Evolutionary conservation across 2,888 invertebrate genomes (phyloP), one percentile per base, ranked within the genome.

Genomic region (Pterostichus madidus): DNA sequence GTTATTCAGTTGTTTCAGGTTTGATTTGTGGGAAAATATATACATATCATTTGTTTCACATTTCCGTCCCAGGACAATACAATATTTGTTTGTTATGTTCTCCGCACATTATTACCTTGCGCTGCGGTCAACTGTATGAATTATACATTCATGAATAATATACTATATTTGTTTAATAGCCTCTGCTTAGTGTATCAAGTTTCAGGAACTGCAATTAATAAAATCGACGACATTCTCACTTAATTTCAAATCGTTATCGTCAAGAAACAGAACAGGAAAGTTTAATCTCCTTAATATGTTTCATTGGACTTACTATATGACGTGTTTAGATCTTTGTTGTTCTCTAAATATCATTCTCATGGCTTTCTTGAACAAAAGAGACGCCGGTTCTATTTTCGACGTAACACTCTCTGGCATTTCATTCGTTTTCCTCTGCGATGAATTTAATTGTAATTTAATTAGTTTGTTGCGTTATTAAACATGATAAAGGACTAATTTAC

Each of bases 41-140:
- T 35, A 31, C 64, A 64, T 64, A 24, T 59, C 31, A 59, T 59
- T 64, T 64, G 64, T 32, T 35, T 64, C 64, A 64, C 35, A 64
- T 64, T 61, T 61, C 61, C 61, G 31, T 61, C 64, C 64, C 35
- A 31, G 32, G 64, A 64, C 64, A 64, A 64, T 64, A 35, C 64
- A 11, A 61, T 32, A 32, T 61, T 32, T 61, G 61, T 61, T 49
- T 49, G 49, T 49, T 49, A 10, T 49, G 49, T 49, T 11, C 49
- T 49, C 49, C 13, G 13, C n/a, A 49, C 49, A 13, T 49, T 49
- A 49, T 49, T 49, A 49, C 39, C 32, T n/a, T 61, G 31, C 32
- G 8, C 35, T n/a, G 64, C 64, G 64, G 32, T 64, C 64, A 64
- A 32, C 32, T 35, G 35, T n/a, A 11, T 35, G 64, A 64, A 64